A percentile compares a stretch with the other conserved stretches of the same genome.
These are phyloP conservation scores for Ciconia stormi DNA, from an alignment of 2,113 vertebrate species.

Conservation along the genomic window DNA sequence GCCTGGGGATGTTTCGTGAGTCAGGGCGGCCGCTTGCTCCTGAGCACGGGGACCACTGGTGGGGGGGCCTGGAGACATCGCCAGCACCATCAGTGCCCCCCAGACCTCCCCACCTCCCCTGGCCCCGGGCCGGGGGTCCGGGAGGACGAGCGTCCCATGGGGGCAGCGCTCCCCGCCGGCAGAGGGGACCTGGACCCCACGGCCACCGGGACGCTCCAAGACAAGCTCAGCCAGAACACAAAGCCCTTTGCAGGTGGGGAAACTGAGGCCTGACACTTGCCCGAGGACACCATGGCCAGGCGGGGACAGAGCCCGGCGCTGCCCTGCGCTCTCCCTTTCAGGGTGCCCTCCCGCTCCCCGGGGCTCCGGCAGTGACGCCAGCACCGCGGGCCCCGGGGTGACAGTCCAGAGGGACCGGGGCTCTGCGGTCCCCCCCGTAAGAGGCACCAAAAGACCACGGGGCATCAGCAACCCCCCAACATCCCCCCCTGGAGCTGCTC, in stretches of 20 bases:
- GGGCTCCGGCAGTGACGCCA: neutral
- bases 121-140: neutral
- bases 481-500: neutral
- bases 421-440: too few relatives aligned
- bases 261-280: neutral
- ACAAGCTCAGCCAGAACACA: neutral
- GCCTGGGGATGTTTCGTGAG: rapidly evolving
- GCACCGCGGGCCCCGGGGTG: neutral
- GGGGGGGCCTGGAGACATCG: neutral
- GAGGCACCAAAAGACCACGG: too few relatives aligned
- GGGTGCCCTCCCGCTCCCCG: neutral
- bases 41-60: neutral
- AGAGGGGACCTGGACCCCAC: neutral
- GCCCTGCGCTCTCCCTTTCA: neutral
- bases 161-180: neutral
- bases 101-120: neutral
- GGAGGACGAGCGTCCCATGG: too few relatives aligned
- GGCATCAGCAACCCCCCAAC: neutral
- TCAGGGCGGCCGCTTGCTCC: neutral
- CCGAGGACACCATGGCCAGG: neutral
- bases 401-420: neutral
- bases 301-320: neutral
- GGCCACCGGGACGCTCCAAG: neutral
- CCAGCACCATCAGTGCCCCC: neutral
- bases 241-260: neutral